Base-by-base conservation (phyloP, 2,113 vertebrate species). In the Benitochromis conjunctus region DNA sequence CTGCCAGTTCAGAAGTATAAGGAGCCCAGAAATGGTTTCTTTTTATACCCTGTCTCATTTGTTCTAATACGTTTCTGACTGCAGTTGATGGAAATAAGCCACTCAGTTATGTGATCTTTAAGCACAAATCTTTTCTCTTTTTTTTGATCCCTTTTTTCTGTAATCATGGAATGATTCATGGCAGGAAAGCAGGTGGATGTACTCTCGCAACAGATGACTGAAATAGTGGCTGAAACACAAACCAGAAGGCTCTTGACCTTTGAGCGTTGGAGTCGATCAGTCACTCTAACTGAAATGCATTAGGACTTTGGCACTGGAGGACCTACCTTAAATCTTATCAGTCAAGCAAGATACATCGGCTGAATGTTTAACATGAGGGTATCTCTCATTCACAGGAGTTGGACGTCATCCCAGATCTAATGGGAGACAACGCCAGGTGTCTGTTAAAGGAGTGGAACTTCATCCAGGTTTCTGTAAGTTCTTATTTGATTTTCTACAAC, bases 391-490 rank as follows among this genome's bases (percentile, higher is more conserved):
- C 84, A 38, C 91, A 96, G 96, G 80, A 93, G 88, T 87, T 96
- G 91, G 92, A 96, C 18, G n/a, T 95, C 11, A 5, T 95, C 81
- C 89, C 93, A 77, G 91, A 93, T 80, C 64, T 91, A 55, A 84
- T 24, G 19, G 91, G 91, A 87, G 89, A 89, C 71, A 88, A 91
- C 21, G 12, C 48, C 85, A 79, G 80, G 26, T 88, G 76, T 86
- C 90, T 94, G 54, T 60, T 89, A 34, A 90, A 93, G 79, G 90
- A 85, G 36, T 93, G 83, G 86, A 97, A 96, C 94, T 95, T 96
- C 83, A 95, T 97, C 91, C 94, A 94, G 64, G 14, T 97, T 88
- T 95, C 95, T 87, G 96, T 97, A 88, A 89, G 95, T 93, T 85
- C 18, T 62, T 21, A 26, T 81, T 89, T 81, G 16, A 76, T 84